Conservation (phyloP, 2,888 invertebrate species). For the Drosophila quinaria region DNA sequence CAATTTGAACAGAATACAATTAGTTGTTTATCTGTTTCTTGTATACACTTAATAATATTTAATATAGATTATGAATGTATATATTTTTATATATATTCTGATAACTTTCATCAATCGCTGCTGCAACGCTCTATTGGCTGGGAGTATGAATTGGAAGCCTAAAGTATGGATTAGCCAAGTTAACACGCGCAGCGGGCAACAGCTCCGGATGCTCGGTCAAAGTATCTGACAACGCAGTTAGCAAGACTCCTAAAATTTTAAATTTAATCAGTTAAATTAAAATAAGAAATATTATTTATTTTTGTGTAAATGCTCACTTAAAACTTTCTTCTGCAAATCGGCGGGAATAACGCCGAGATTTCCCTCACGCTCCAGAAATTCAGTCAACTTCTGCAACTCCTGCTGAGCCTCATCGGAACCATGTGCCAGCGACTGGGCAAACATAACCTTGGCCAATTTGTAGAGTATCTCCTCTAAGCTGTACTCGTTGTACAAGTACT, state of each 20-base stretch:
- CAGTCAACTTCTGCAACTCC: slow-evolving; percentile 91
- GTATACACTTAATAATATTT: slow-evolving; percentile 42
- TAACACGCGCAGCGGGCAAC: slow-evolving; percentile 87
- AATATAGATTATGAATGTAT: slow-evolving; percentile 50
- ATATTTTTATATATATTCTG: slow-evolving; percentile 46
- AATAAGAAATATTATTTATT: neutral
- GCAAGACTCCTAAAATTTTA: slow-evolving; percentile 88
- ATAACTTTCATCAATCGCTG: slow-evolving; percentile 35
- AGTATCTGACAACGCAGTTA: slow-evolving; percentile 91
- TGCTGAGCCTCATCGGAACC: slow-evolving; percentile 90
- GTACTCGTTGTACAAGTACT: slow-evolving; percentile 91
- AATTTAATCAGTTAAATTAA: neutral
- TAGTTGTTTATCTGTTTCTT: slow-evolving; percentile 23
- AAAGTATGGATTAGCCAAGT: slow-evolving; percentile 85
- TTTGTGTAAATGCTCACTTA: slow-evolving; percentile 87
- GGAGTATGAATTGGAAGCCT: slow-evolving; percentile 81
- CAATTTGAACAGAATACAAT: slow-evolving; percentile 41
- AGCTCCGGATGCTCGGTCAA: slow-evolving; percentile 91
- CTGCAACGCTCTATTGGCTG: slow-evolving; percentile 50
- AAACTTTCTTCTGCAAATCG: slow-evolving; percentile 91
- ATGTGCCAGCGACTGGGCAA: slow-evolving; percentile 90
- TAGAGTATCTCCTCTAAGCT: slow-evolving; percentile 92
- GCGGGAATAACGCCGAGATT: slow-evolving; percentile 91
- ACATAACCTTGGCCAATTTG: slow-evolving; percentile 93
- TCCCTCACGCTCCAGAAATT: slow-evolving; percentile 91